Percentiles rank a stretch among this genome's conserved stretches.
Evolutionary conservation across 2,113 vertebrate species (phyloP).

Genomic region (Gnathonemus longibarbis): DNA sequence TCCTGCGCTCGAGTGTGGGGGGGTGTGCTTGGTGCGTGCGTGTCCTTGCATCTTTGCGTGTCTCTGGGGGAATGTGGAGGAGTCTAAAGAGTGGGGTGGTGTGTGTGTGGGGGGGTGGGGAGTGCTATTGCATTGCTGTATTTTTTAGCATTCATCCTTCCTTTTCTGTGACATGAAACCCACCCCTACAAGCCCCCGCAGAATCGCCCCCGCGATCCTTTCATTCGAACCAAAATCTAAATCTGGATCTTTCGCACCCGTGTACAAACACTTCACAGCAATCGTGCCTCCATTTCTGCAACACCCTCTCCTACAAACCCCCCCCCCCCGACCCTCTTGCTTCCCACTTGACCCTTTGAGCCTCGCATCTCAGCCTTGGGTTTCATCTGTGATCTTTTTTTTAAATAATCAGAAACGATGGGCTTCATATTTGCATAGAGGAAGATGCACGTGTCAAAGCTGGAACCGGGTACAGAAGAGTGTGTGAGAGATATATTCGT

Average conservation of each 20-base stretch:
- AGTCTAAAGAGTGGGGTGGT: slow-evolving; percentile 8
- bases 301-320: background rate
- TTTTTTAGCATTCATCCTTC: slow-evolving; percentile 12
- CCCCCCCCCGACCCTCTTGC: background rate
- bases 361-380: background rate
- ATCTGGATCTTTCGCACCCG: background rate
- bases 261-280: background rate
- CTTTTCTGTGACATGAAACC: background rate
- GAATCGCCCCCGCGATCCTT: background rate
- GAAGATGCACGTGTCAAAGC: background rate
- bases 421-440: background rate
- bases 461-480: background rate
- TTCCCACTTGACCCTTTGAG: background rate
- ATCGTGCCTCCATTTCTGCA: background rate
- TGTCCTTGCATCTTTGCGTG: slow-evolving; percentile 30
- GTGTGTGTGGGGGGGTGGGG: background rate
- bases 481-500: background rate
- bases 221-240: background rate
- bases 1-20: slow-evolving; percentile 19
- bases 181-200: background rate
- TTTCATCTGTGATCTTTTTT: background rate
- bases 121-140: background rate
- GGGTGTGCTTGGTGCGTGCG: slow-evolving; percentile 26
- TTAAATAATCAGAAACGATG: background rate
- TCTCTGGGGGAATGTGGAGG: slow-evolving; percentile 31